Conservation (phyloP, 2,888 invertebrate genomes). For the Apamea monoglypha region DNA sequence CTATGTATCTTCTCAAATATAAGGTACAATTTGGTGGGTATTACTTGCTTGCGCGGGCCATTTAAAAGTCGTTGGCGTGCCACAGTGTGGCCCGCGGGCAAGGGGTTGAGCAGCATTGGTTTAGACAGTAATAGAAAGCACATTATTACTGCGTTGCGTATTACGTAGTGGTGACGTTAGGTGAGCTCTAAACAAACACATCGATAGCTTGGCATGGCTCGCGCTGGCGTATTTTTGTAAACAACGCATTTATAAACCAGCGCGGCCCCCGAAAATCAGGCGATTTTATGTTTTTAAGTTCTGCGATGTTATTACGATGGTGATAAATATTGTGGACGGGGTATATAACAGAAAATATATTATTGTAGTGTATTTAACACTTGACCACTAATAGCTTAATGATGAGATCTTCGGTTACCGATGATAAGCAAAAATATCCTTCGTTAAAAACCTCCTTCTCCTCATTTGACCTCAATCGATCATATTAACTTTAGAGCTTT, state of each 20-base stretch:
- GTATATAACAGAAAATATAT: neutral
- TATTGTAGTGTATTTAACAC: neutral
- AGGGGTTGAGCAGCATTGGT: too few species aligned
- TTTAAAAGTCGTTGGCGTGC: too few species aligned
- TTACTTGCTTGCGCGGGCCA: too few species aligned
- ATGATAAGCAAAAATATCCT: neutral
- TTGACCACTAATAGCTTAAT: neutral
- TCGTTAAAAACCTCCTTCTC: neutral
- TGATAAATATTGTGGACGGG: neutral
- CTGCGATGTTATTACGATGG: neutral
- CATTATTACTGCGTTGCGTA: neutral
- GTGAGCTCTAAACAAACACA: slow-evolving; percentile 52
- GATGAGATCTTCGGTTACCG: neutral
- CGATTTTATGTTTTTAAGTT: slow-evolving; percentile 2
- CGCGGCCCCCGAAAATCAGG: slow-evolving; percentile 27
- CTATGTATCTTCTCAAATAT: too few species aligned
- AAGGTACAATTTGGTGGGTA: too few species aligned
- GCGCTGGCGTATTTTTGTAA: slow-evolving; percentile 59
- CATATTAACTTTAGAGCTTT: neutral
- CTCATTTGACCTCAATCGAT: slow-evolving; percentile 12
- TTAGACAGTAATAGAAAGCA: slow-evolving; percentile 23
- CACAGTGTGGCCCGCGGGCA: too few species aligned
- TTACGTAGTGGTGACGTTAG: slow-evolving; percentile 48
- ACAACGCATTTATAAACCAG: slow-evolving; percentile 56
- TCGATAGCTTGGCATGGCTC: slow-evolving; percentile 55